Percentiles rank a stretch among this genome's conserved stretches.
Evolutionary conservation across 2,797 vertebrate species (phyloP).

Genomic region (Bradypodion pumilum): DNA sequence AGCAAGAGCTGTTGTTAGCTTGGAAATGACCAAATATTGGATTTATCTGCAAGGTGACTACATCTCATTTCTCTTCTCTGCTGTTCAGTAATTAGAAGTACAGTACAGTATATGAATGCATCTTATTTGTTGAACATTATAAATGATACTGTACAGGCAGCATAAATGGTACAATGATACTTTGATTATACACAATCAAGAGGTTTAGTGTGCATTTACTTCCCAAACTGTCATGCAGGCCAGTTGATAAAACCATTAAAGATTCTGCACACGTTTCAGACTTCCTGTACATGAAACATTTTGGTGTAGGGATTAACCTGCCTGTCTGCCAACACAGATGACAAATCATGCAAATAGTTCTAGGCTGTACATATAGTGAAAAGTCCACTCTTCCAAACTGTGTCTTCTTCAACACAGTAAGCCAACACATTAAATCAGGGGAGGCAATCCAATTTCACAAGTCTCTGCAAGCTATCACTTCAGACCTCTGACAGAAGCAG

Average conservation of each 20-base stretch:
- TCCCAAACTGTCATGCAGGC: neutral
- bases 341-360: conserved; percentile 14
- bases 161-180: conserved; percentile 15
- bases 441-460: neutral
- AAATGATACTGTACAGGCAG: conserved; percentile 7
- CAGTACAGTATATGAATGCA: conserved; percentile 14
- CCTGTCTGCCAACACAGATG: neutral
- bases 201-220: conserved; percentile 23
- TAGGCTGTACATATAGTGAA: neutral
- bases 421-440: neutral
- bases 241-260: neutral
- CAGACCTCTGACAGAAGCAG: neutral
- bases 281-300: conserved; percentile 12
- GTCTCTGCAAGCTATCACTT: neutral
- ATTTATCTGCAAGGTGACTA: conserved; percentile 27
- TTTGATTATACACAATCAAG: conserved; percentile 8
- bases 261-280: neutral
- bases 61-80: conserved; percentile 1
- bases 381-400: neutral
- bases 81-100: conserved; percentile 13
- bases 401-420: neutral
- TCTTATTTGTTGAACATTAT: conserved; percentile 33
- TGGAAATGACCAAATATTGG: conserved; percentile 13
- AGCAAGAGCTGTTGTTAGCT: conserved; percentile 22
- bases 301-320: neutral